phyloP scores from a whole-genome alignment of 92 coral and sea anemone genomes.

The Parazoanthus darwini region DNA sequence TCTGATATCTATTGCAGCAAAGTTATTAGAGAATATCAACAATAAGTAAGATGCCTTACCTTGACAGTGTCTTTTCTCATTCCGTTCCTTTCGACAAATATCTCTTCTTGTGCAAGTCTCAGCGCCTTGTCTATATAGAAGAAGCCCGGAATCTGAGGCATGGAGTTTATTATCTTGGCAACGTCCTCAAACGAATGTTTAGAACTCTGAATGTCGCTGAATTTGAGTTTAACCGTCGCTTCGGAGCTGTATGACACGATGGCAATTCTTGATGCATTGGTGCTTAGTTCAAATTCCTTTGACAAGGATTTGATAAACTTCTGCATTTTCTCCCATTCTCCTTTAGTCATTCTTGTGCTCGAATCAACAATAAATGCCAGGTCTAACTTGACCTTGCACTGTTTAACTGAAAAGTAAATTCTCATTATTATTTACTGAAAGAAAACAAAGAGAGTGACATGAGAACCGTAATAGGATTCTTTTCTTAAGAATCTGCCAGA shows the following conservation, averaged over 20 bases:
- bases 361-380: conserved; percentile 38
- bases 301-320: conserved; percentile 14
- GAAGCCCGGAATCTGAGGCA: conserved; percentile 13
- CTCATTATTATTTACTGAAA: neutral
- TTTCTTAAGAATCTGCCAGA: too few relatives aligned
- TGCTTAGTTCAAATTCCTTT: conserved; percentile 18
- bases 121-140: conserved; percentile 33
- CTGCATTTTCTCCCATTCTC: conserved; percentile 31
- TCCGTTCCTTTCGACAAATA: conserved; percentile 29
- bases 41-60: neutral
- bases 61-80: conserved; percentile 19
- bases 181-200: conserved; percentile 10
- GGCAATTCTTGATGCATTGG: conserved; percentile 31
- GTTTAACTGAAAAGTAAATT: conserved; percentile 19
- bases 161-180: conserved; percentile 16
- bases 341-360: conserved; percentile 17
- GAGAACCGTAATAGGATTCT: too few relatives aligned
- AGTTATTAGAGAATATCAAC: neutral
- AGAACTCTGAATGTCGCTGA: conserved; percentile 2
- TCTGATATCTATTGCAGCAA: neutral
- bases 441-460: neutral
- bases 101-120: conserved; percentile 30
- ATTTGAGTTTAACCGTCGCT: conserved; percentile 13
- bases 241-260: conserved; percentile 37
- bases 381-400: conserved; percentile 38